These are phyloP conservation scores for Troides oblongomaculatus DNA, from an alignment of 2,888 invertebrate genomes.

Conservation along the genomic window DNA sequence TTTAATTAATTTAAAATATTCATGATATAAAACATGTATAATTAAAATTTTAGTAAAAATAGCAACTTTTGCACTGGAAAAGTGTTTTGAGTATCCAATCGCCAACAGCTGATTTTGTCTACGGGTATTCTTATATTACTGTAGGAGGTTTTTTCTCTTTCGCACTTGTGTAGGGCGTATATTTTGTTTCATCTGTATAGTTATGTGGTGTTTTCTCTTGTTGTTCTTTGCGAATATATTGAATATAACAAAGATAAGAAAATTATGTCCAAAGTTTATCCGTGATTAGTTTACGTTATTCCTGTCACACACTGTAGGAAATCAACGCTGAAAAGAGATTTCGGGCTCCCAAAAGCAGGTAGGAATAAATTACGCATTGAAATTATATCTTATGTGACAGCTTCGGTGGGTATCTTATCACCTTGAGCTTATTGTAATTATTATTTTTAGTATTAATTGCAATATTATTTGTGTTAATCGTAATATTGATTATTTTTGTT, in stretches of 20 bases:
- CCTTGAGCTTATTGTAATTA: slow-evolving; percentile 57
- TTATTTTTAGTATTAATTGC: background rate
- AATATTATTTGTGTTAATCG: background rate
- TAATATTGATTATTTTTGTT: background rate
- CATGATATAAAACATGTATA: too few relatives aligned
- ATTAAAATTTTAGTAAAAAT: background rate
- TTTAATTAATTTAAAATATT: too few relatives aligned
- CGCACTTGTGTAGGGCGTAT: slow-evolving; percentile 41
- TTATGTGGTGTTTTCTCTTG: slow-evolving; percentile 59
- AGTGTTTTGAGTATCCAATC: slow-evolving; percentile 7
- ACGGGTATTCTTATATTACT: slow-evolving; percentile 34
- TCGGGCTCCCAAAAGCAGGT: slow-evolving; percentile 51
- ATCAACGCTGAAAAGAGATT: slow-evolving; percentile 44
- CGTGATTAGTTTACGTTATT: slow-evolving; percentile 52
- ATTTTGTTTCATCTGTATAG: slow-evolving; percentile 39
- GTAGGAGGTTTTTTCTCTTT: slow-evolving; percentile 35
- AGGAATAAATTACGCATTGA: slow-evolving; percentile 65
- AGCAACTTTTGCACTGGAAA: background rate
- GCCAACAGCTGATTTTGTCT: slow-evolving; percentile 60
- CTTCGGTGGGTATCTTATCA: slow-evolving; percentile 55
- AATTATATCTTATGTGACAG: slow-evolving; percentile 57
- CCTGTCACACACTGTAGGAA: slow-evolving; percentile 49
- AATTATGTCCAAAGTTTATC: slow-evolving; percentile 51
- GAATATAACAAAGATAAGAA: slow-evolving; percentile 59
- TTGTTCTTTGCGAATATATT: slow-evolving; percentile 61